Evolutionary conservation across 2,888 invertebrate genomes (phyloP), one percentile per base, ranked within the genome.

Genomic region (Andrena camellia): DNA sequence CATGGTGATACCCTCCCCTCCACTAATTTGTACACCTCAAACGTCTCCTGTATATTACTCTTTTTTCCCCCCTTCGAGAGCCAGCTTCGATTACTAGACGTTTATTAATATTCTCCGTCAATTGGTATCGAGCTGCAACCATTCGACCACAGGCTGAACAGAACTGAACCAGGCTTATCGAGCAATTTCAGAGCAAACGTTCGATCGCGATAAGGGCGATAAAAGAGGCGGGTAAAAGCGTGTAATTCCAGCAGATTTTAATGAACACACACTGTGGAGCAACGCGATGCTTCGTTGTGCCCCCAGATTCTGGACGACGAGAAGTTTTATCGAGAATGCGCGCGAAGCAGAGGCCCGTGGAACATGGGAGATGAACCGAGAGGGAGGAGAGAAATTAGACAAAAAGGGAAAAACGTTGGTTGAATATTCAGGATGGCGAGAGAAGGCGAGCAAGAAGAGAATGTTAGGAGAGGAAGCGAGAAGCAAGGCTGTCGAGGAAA

Each of bases 151-250:
- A 7, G n/a, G 20, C 31, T 29, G 13, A n/a, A 13, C 20, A 2
- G 6, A 57, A 42, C 33, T 33, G 33, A 71, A 74, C 29, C 70
- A 60, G 13, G 26, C 79, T 71, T 79, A 66, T 71, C 68, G 33
- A 29, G n/a, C 54, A 42, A 35, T 69, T 66, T 48, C 78, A 48
- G 64, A 67, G 62, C 64, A 68, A 77, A 78, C 69, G 77, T 67
- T 57, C 26, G 62, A 69, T 63, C 20, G 29, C 29, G 75, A 86
- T 85, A 78, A 85, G 42, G n/a, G 26, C 60, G 75, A 78, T 78
- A 79, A 82, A 64, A 50, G 29, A 10, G 33, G 23, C 48, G 50
- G 35, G 17, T 33, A 20, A 48, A 52, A 20, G 33, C 33, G 57
- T 48, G 57, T 73, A 62, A 73, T 76, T 74, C 70, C 78, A 76